These are phyloP conservation scores for Drosophila orosa DNA, from an alignment of 1,140 invertebrate genomes.

Conservation along the genomic window DNA sequence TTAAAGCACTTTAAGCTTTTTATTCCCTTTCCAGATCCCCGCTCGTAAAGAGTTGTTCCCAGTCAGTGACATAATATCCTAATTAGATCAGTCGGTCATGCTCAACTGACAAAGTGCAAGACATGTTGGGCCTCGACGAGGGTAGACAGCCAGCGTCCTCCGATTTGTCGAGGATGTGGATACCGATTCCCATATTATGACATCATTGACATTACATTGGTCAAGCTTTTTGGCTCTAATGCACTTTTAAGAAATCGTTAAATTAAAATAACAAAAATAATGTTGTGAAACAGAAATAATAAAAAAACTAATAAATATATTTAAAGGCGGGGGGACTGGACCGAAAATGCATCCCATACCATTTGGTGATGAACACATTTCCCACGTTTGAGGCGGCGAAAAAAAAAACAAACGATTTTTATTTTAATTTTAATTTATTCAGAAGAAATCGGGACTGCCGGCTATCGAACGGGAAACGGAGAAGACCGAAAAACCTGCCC, in stretches of 20 bases:
- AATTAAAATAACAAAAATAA: constrained; percentile 63
- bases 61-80: constrained; percentile 48
- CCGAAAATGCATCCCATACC: constrained; percentile 18
- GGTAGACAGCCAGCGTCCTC: constrained; percentile 34
- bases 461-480: constrained; percentile 70
- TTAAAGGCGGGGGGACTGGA: neutral
- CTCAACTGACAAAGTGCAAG: constrained; percentile 41
- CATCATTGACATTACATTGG: constrained; percentile 48
- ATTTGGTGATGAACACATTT: constrained; percentile 71
- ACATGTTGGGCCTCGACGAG: constrained; percentile 35
- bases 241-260: constrained; percentile 63
- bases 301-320: neutral
- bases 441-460: constrained; percentile 76
- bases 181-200: constrained; percentile 30
- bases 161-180: constrained; percentile 2
- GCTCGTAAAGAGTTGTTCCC: neutral
- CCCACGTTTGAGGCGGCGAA: constrained; percentile 66
- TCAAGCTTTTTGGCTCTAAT: constrained; percentile 51
- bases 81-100: constrained; percentile 60
- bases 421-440: constrained; percentile 83
- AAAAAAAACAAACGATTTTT: constrained; percentile 50
- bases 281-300: constrained; percentile 34
- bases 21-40: neutral
- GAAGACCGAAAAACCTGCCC: constrained; percentile 49
- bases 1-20: neutral